Base-by-base conservation (phyloP, 2,797 vertebrate genomes). In the Bradypus variegatus region DNA sequence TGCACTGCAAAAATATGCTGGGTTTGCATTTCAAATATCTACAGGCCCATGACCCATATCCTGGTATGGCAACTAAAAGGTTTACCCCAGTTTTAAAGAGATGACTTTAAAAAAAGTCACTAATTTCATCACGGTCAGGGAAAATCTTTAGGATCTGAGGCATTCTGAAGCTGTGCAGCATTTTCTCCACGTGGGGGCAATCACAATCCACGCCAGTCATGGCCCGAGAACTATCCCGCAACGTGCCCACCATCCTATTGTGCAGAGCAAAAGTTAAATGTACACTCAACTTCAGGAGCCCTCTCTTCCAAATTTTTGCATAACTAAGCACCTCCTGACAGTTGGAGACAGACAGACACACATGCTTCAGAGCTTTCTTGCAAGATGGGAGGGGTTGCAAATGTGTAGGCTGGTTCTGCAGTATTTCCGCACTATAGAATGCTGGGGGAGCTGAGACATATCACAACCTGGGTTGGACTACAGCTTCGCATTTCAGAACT, bases 111-210 rank as follows among this genome's bases (percentile, higher is more conserved):
- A 73, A 76, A 50, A 91, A 75, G 19, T 38, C 87, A 86, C 33
- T 9, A 27, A 50, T 84, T 25, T 65, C 36, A 62, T 55, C 36
- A 73, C 19, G 9, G 60, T 60, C 85, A 91, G 73, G 81, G 93
- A 69, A 70, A 83, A 94, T 67, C 84, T 75, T 29, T 36, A 79
- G 14, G 91, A 65, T n/a, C 55, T 31, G 67, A 70, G 76, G 79
- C 55, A 48, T 21, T 55, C 33, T 4, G 65, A 75, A 45, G 80
- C 55, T 33, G 60, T 55, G 80, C 58, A 64, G 90, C 21, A 18
- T 41, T 88, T 88, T 48, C 38, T 95, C 97, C 97, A 98, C 97
- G 95, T 97, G 97, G 96, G 97, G 97, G 97, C 97, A 97, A 93
- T 96, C 96, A 92, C 23, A 93, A 92, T 65, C 97, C 97, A 97